phyloP scores from a whole-genome alignment of 1,140 invertebrate genomes.

The Neodiprion virginianus region DNA sequence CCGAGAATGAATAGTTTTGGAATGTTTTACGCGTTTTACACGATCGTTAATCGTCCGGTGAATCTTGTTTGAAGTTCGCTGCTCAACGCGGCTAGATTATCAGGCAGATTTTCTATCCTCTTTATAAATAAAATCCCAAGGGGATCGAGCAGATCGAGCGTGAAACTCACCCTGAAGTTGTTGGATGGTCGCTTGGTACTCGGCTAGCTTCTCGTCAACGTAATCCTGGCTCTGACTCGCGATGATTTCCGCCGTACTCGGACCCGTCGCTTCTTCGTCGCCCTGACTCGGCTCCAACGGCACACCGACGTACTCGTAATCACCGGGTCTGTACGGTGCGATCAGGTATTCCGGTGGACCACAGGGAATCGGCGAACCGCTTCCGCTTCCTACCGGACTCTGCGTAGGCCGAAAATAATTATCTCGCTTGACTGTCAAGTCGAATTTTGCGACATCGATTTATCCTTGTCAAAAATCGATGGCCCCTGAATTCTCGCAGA shows the following conservation, averaged over 20 bases:
- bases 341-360: constrained; percentile 71
- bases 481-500: constrained; percentile 15
- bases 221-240: constrained; percentile 93
- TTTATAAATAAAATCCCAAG: not conserved
- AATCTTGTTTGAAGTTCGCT: not conserved
- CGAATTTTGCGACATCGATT: too few relatives aligned
- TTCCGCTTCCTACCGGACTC: constrained; percentile 50
- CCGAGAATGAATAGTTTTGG: too few relatives aligned
- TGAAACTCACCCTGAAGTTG: constrained; percentile 81
- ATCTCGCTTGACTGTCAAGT: too few relatives aligned
- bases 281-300: constrained; percentile 72
- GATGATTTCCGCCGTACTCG: constrained; percentile 89
- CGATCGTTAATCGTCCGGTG: not conserved
- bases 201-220: constrained; percentile 90
- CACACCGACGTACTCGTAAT: constrained; percentile 71
- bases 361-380: constrained; percentile 62
- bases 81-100: too few relatives aligned
- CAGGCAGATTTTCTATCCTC: too few relatives aligned
- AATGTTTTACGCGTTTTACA: not conserved
- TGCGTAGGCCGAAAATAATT: constrained; percentile 19
- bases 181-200: constrained; percentile 91
- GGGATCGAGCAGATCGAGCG: not conserved
- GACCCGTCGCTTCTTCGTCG: constrained; percentile 74
- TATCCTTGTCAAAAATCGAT: too few relatives aligned
- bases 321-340: constrained; percentile 66